Evolutionary conservation across 2,797 vertebrate genomes (phyloP).

Genomic region (Tapirus indicus): DNA sequence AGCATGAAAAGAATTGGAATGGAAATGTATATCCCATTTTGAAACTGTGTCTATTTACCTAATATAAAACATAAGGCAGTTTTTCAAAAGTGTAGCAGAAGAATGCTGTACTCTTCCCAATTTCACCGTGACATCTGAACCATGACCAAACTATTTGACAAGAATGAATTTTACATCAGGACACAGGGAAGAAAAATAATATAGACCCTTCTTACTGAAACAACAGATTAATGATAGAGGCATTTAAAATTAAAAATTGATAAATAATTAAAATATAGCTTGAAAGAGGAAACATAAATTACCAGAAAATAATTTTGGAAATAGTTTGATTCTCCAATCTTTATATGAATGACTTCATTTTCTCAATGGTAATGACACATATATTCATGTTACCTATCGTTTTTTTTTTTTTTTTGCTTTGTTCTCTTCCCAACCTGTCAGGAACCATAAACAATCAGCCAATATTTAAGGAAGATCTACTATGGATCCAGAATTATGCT

Average conservation of each 20-base stretch:
- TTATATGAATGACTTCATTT: background rate
- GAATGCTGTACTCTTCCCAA: constrained; percentile 46
- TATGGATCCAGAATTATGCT: background rate
- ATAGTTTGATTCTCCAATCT: constrained; percentile 25
- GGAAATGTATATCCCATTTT: constrained; percentile 58
- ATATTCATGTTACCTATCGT: background rate
- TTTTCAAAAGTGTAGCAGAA: background rate
- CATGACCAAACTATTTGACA: constrained; percentile 4
- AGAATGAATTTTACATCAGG: constrained; percentile 64
- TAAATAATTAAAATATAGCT: constrained; percentile 52
- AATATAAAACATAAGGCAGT: background rate
- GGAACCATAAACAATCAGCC: background rate
- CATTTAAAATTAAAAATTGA: constrained; percentile 60
- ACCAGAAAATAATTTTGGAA: constrained; percentile 57
- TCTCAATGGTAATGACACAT: background rate
- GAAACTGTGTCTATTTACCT: constrained; percentile 70
- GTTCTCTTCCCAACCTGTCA: background rate
- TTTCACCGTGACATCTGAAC: background rate
- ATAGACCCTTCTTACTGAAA: constrained; percentile 35
- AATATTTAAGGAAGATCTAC: background rate
- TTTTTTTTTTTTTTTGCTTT: background rate
- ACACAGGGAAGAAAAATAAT: constrained; percentile 41
- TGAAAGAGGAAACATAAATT: constrained; percentile 37
- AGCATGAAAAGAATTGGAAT: constrained; percentile 74
- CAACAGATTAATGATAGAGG: constrained; percentile 44